Evolutionary conservation across 1,140 invertebrate species (phyloP), one percentile per base, ranked within the genome.

Genomic region (Antheraea pernyi): DNA sequence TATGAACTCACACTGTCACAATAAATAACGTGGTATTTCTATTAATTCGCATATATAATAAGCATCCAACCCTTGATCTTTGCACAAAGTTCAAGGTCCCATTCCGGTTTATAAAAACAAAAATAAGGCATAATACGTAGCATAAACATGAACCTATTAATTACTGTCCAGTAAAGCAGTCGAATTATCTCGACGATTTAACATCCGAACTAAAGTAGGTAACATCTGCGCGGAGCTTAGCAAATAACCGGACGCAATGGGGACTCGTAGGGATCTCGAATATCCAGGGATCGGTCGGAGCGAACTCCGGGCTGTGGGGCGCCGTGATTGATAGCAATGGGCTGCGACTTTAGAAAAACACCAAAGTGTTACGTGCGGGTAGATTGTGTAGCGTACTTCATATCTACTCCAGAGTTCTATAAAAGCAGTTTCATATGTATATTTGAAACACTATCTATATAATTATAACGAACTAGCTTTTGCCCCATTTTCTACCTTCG

Each of bases 241-340:
- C 68, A 53, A 69, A 69, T 65, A 72, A 63, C 46, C 64, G 68
- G 63, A 53, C 19, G 62, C 19, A 19, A 48, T 30, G 68, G 39
- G 64, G 63, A 59, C 67, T 58, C 19, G 68, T 60, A 65, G 67
- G 67, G 68, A 59, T 74, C 69, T 70, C 48, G 72, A 68, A 73
- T 69, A 74, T 74, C 11, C 9, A 53, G 53, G 63, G 59, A 5
- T 42, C 46, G 59, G 64, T 59, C 65, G 70, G 48, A 22, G 7
- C 42, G 63, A 37, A 62, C 13, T 53, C 48, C 42, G 61, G 72
- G 68, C 19, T 36, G 67, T 68, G 64, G 65, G 66, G 61, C 19
- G 64, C 62, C 67, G 70, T 74, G 72, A 74, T 74, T 74, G 68
- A 74, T 74, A 70, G 60, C 61, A 64, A 37, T 19, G 48, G 53